Base-by-base conservation (phyloP, 2,888 invertebrate species). In the Ophraella communa region DNA sequence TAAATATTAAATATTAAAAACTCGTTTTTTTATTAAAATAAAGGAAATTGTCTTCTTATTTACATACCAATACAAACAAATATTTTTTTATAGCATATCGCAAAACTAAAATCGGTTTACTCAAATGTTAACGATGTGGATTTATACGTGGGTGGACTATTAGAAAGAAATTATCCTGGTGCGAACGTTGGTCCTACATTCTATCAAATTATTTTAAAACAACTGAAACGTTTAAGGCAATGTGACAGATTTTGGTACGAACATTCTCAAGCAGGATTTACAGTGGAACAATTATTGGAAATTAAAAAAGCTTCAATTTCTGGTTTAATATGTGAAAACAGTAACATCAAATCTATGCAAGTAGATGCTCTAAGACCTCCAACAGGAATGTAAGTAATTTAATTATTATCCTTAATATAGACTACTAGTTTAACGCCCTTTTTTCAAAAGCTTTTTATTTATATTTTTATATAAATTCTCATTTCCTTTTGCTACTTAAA, bases 171-270 rank as follows among this genome's bases (percentile, higher is more conserved):
- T 64, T 89, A 93, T 1, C 87, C 87, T 0, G 93, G 91, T 0
- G 88, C 93, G 0, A 84, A 91, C 51, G 86, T 91, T 0, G 95
- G 96, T 0, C 95, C 95, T 1, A 94, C 94, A 0, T 94, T 91
- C 85, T 85, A 92, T 1, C 95, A 95, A 77, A 90, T 96, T 67
- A 82, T 95, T 3, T 90, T 91, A 0, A 92, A 91, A 77, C 95
- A 95, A 82, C 95, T 95, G 84, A 90, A 88, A 77, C 86, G 92
- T 67, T 91, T 94, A 0, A 87, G 94, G 73, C 89, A 87, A 8
- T 93, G 93, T 0, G 96, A 96, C 81, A 85, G 95, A 63, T 94
- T 87, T 82, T 95, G 93, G 87, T 95, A 87, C 74, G 93, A 92
- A 80, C 87, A 88, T 4, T 65, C 63, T 10, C 84, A 86, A 1